Base-by-base conservation (phyloP, 2,113 vertebrate genomes). In the Cynoglossus semilaevis region DNA sequence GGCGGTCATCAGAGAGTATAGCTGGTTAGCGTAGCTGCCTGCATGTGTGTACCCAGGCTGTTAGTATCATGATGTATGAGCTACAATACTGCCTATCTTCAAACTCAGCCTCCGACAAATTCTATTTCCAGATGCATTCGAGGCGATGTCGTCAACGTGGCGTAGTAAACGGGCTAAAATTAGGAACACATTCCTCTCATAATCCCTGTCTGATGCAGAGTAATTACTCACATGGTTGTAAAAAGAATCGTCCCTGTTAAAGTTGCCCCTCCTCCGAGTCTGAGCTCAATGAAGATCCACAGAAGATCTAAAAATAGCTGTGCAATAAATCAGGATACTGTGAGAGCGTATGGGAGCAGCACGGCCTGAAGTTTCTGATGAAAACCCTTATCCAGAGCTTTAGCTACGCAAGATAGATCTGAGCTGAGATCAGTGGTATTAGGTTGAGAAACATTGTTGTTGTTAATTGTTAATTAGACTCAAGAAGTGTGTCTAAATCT, bases 261-360 rank as follows among this genome's bases (percentile, higher is more conserved):
- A 72, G 52, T 15, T 58, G 18, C 65, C 74, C 63, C 46, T 81
- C 54, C 53, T 65, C 43, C 6, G 54, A 77, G 50, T 51, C 63
- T 70, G 52, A 66, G 66, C 70, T 69, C 15, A 79, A 80, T 79
- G 72, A 83, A 80, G 81, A 81, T 77, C 53, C 54, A 62, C 65
- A 50, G 58, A 43, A 15, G 22, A 7, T 68, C 80, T 86, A 77
- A 77, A 80, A 85, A 86, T 87, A 86, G 80, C 65, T 44, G 52
- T 59, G 61, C 43, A 50, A 72, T 80, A 76, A 65, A 77, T 77
- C 58, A 61, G 10, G 66, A 44, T 36, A 44, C 63, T 59, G 56
- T 47, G 50, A 51, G 9, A 18, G 38, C 38, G 19, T 44, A 29
- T 29, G 43, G 17, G 55, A 13, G 57, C 35, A 41, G 38, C 15